phyloP scores from a whole-genome alignment of 1,140 invertebrate genomes.

The Wasmannia auropunctata region DNA sequence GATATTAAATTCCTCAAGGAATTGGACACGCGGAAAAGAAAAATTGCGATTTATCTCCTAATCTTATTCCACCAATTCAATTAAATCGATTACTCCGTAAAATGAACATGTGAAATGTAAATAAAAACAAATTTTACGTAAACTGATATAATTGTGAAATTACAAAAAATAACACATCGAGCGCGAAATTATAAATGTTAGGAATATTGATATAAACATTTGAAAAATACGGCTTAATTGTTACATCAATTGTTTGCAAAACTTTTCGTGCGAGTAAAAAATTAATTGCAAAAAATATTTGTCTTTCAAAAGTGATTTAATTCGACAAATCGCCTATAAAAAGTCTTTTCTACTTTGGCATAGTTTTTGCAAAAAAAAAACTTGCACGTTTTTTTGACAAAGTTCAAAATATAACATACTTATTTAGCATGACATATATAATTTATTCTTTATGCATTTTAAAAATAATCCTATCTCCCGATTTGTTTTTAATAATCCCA shows the following conservation, averaged over 20 bases:
- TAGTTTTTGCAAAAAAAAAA: background rate
- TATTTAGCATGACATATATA: background rate
- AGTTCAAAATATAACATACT: background rate
- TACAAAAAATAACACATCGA: background rate
- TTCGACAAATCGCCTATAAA: background rate
- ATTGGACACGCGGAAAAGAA: background rate
- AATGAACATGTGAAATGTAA: background rate
- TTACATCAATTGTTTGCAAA: background rate
- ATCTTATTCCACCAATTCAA: background rate
- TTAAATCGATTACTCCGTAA: background rate
- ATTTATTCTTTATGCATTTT: background rate
- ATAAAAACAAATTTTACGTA: background rate
- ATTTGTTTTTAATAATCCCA: slow-evolving; percentile 13
- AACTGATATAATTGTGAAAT: background rate
- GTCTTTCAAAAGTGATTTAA: background rate
- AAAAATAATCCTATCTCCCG: background rate
- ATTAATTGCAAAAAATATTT: background rate
- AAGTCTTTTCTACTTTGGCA: background rate
- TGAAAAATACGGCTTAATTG: background rate
- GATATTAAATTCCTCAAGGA: background rate
- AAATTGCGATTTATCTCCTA: background rate
- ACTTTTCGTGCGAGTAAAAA: background rate
- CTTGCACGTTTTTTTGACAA: background rate
- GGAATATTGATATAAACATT: background rate
- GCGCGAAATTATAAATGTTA: background rate